phyloP scores from a whole-genome alignment of 2,797 vertebrate genomes.

The Cossypha heuglini region DNA sequence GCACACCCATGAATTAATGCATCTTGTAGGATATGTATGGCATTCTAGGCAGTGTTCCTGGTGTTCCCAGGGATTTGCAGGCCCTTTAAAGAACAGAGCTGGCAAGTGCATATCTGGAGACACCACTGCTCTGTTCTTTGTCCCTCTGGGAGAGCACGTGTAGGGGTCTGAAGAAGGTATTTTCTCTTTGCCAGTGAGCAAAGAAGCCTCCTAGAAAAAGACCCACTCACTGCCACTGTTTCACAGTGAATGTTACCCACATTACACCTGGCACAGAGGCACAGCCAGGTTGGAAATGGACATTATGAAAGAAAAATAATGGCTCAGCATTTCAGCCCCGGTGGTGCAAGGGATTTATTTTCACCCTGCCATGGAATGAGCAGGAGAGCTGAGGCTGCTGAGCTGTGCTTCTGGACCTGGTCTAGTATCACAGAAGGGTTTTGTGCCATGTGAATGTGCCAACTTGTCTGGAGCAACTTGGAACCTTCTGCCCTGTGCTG shows the following conservation, averaged over 20 bases:
- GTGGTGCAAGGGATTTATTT: conserved; percentile 41
- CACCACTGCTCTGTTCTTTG: not conserved
- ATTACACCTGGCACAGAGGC: conserved; percentile 21
- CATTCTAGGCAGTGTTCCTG: not conserved
- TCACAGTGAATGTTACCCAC: not conserved
- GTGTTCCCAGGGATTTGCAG: not conserved
- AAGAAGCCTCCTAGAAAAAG: conserved; percentile 2
- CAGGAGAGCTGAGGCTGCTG: not conserved
- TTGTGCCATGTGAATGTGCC: not conserved
- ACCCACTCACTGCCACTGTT: not conserved
- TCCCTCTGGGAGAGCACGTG: not conserved
- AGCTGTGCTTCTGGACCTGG: not conserved
- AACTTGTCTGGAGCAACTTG: not conserved
- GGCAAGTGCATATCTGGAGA: not conserved
- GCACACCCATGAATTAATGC: accelerated
- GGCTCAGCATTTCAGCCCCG: not conserved
- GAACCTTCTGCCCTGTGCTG: not conserved
- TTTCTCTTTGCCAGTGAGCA: not conserved
- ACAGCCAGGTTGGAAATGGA: not conserved
- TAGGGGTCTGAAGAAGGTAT: not conserved
- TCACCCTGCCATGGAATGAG: not conserved
- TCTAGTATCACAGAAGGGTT: not conserved
- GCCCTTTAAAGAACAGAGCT: not conserved
- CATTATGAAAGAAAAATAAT: conserved; percentile 46
- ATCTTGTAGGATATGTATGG: not conserved